Evolutionary conservation across 2,888 invertebrate species (phyloP), one percentile per base, ranked within the genome.

Genomic region (Tridacna gigas): DNA sequence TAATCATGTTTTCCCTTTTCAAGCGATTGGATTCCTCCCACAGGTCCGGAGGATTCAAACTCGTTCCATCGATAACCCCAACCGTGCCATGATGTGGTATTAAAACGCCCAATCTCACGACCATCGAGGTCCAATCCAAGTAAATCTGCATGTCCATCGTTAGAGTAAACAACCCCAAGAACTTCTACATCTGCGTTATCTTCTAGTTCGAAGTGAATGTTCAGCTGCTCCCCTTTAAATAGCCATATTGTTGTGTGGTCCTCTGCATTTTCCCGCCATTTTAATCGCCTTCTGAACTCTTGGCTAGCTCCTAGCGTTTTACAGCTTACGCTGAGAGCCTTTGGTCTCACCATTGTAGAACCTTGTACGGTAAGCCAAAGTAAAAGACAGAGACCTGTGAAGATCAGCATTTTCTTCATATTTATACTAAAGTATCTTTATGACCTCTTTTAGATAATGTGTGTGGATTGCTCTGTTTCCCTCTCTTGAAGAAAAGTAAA

Each of bases 11-110:
- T 61, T 0, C 89, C 88, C 0, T 79, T 74, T 5, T 47, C 56
- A 3, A 89, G 71, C 11, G 22, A 18, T 9, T 79, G 78, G 5
- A 15, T 65, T 0, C 77, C 77, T 0, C 88, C 88, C 12, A 89
- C 66, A 0, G 88, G 83, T 0, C 89, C 89, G 12, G 85, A 85
- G 9, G 86, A 83, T 60, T 83, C 71, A 67, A 88, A 86, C 13
- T 47, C 77, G 78, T 89, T 86, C 88, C 89, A 89, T 18, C 77
- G 73, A 15, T 84, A 48, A 3, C 89, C 88, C 85, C 84, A 88
- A 15, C 74, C 82, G 73, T 67, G 66, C 25, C 74, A 63, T 13
- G 78, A 37, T 12, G 51, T 25, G 11, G 88, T 88, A 60, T 75
- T 84, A 61, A 89, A 88, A 1, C 37, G 37, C 3, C 89, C 86